Evolutionary conservation across 2,888 invertebrate genomes (phyloP).

Genomic region (Archaeoteleia sp.): DNA sequence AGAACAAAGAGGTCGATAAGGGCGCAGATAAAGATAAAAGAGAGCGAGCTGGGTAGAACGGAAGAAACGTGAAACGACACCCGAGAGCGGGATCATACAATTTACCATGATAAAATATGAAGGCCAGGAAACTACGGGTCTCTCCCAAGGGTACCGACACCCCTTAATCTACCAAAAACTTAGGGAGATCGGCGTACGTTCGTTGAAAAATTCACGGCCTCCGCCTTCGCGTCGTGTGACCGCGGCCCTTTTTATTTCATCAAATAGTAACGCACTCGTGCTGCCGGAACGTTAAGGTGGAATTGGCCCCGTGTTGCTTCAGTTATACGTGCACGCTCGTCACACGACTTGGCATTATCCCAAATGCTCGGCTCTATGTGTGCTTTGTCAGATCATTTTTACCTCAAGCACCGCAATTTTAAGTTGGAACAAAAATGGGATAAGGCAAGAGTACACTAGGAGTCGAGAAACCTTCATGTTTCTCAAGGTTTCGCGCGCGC

Average conservation of each 20-base stretch:
- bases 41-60: constrained; percentile 3
- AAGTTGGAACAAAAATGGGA: not conserved
- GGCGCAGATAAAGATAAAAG: constrained; percentile 11
- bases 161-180: constrained; percentile 66
- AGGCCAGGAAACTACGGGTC: constrained; percentile 65
- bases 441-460: no score
- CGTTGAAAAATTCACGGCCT: constrained; percentile 68
- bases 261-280: constrained; percentile 64
- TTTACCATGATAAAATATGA: constrained; percentile 72
- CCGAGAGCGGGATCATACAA: constrained; percentile 62
- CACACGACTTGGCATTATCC: constrained; percentile 27
- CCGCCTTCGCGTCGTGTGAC: constrained; percentile 58
- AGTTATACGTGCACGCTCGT: constrained; percentile 12
- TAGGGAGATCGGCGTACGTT: constrained; percentile 53
- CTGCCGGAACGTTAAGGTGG: constrained; percentile 23
- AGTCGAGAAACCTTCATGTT: not conserved
- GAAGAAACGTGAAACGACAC: constrained; percentile 38
- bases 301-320: constrained; percentile 20
- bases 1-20: constrained; percentile 13
- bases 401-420: constrained; percentile 1
- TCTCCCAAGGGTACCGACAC: constrained; percentile 69
- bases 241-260: constrained; percentile 71
- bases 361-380: constrained; percentile 15
- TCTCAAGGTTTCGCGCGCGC: no score
- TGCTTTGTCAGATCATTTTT: constrained; percentile 12